Evolutionary conservation across 2,797 vertebrate species (phyloP).

Genomic region (Mormyrus proboscirostris): DNA sequence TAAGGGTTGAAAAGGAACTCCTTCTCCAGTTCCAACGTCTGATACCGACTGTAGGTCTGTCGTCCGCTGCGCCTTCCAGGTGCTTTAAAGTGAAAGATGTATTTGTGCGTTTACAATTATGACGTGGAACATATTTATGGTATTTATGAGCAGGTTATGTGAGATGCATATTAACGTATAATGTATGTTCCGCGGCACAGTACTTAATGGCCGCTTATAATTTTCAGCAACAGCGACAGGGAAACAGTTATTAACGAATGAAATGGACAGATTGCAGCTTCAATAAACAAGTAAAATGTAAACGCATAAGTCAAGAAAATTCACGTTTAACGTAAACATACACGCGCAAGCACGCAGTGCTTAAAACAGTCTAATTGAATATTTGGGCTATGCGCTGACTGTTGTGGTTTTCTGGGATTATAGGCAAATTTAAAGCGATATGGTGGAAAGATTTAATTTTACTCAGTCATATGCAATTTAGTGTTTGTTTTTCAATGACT

Average conservation of each 20-base stretch:
- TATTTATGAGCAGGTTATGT: not conserved
- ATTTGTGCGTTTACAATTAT: constrained; percentile 18
- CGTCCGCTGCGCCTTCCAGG: constrained; percentile 72
- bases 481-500: not conserved
- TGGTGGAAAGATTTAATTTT: not conserved
- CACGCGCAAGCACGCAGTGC: not conserved
- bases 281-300: not conserved
- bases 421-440: not conserved
- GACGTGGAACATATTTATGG: not conserved
- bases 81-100: constrained; percentile 48
- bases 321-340: not conserved
- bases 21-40: constrained; percentile 76
- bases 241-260: not conserved
- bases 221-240: not conserved
- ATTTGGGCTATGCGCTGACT: not conserved
- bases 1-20: constrained; percentile 79
- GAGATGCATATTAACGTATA: not conserved
- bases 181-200: not conserved
- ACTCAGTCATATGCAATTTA: not conserved
- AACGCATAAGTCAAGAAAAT: not conserved
- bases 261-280: not conserved
- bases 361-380: not conserved
- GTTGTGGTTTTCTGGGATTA: not conserved
- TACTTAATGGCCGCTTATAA: not conserved
- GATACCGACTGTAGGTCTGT: constrained; percentile 77